Percentiles rank a stretch among this genome's conserved stretches.
These are phyloP conservation scores for Holcopasites calliopsidis DNA, from an alignment of 1,140 invertebrate species.

Conservation along the genomic window DNA sequence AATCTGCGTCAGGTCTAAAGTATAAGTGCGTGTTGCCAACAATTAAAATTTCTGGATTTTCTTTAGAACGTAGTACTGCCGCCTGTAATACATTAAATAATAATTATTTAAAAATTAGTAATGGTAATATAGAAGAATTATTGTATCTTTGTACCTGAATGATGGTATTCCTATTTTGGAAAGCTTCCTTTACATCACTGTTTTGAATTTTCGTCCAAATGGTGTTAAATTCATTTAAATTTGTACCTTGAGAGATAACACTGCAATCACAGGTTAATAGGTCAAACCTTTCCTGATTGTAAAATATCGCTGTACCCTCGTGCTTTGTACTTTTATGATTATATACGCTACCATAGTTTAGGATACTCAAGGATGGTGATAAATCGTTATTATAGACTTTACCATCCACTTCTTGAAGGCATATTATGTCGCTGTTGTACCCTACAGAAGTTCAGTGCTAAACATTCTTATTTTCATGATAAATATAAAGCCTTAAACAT, in stretches of 20 bases:
- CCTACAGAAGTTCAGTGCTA: constrained; percentile 77
- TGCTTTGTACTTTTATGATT: constrained; percentile 86
- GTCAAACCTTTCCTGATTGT: constrained; percentile 82
- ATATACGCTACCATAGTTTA: constrained; percentile 83
- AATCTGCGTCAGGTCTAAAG: constrained; percentile 93
- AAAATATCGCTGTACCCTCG: constrained; percentile 92
- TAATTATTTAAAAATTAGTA: background rate
- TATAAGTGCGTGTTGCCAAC: constrained; percentile 95
- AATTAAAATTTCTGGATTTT: constrained; percentile 83
- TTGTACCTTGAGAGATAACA: constrained; percentile 82
- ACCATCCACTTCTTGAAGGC: constrained; percentile 94
- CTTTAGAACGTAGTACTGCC: constrained; percentile 82
- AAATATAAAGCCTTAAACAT: background rate
- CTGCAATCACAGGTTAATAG: constrained; percentile 67
- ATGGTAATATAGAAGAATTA: background rate
- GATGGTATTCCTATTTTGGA: constrained; percentile 84
- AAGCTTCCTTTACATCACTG: constrained; percentile 81
- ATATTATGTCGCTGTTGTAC: constrained; percentile 94
- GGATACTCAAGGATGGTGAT: constrained; percentile 80
- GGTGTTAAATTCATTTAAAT: constrained; percentile 80
- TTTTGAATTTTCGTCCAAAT: constrained; percentile 84
- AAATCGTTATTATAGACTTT: constrained; percentile 89
- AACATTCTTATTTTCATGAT: background rate
- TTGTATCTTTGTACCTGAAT: constrained; percentile 73
- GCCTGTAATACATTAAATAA: constrained; percentile 75